These are phyloP conservation scores for Macrosoma leucophasiata DNA, from an alignment of 2,888 invertebrate genomes.

Conservation along the genomic window DNA sequence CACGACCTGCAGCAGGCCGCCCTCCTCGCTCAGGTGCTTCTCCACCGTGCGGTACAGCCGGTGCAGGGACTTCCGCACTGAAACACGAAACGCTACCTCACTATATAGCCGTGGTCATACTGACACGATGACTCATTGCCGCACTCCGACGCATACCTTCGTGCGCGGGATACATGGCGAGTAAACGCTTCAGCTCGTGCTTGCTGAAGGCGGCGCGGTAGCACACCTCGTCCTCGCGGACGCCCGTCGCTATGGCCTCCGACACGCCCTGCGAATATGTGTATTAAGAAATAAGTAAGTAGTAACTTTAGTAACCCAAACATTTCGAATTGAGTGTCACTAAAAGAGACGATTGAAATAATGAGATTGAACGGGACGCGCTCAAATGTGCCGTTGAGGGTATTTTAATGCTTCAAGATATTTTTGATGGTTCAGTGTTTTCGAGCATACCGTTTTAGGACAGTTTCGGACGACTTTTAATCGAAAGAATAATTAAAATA, in stretches of 20 bases:
- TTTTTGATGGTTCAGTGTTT: no score
- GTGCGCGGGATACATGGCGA: constrained; percentile 89
- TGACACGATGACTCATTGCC: no score
- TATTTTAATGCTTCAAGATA: no score
- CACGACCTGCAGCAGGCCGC: constrained; percentile 95
- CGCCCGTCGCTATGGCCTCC: constrained; percentile 93
- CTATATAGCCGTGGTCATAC: constrained; percentile 8
- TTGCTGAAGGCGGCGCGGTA: constrained; percentile 98
- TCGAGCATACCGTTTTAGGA: no score
- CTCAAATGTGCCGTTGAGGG: no score
- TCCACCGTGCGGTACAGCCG: constrained; percentile 96
- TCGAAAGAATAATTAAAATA: no score
- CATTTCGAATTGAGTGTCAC: no score
- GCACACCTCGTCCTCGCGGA: constrained; percentile 97
- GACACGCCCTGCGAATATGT: constrained; percentile 89
- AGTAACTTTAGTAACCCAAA: no score
- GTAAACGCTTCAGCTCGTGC: constrained; percentile 95
- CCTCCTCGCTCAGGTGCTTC: constrained; percentile 96
- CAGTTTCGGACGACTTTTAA: no score
- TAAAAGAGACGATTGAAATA: no score
- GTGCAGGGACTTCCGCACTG: constrained; percentile 95
- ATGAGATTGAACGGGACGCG: no score
- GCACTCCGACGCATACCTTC: constrained; percentile 28
- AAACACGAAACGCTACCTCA: constrained; percentile 68
- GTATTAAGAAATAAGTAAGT: no score